Conservation (phyloP, 2,113 vertebrate species). For the Grammomys dolichurus region DNA sequence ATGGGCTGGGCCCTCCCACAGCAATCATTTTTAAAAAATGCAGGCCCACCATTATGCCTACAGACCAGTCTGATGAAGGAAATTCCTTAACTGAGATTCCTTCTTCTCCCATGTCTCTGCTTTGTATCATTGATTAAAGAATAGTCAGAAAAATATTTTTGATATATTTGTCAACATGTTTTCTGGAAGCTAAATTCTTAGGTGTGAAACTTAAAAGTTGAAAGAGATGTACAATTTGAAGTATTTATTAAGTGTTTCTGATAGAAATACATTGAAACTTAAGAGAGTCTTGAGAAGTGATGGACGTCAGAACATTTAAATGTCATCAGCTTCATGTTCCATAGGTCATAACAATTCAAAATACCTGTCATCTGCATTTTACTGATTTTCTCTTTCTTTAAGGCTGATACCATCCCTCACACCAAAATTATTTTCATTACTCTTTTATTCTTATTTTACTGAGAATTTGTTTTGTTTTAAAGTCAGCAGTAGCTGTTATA, state of each 20-base stretch:
- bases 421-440: not conserved
- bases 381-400: not conserved
- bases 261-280: not conserved
- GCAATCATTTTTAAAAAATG: not conserved
- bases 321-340: not conserved
- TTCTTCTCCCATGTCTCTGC: not conserved
- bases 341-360: not conserved
- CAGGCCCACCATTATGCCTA: not conserved
- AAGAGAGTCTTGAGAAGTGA: not conserved
- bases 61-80: not conserved
- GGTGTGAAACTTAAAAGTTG: not conserved
- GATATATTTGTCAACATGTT: not conserved
- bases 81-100: not conserved
- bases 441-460: not conserved
- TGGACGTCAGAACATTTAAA: not conserved
- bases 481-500: not conserved
- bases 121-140: not conserved
- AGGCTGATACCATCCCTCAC: not conserved
- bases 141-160: not conserved
- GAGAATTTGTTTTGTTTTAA: not conserved
- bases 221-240: not conserved
- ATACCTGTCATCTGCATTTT: not conserved
- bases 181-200: not conserved
- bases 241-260: not conserved
- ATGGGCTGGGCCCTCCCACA: not conserved